Conservation (phyloP, 2,888 invertebrate genomes). For the Toxonevra muliebris region DNA sequence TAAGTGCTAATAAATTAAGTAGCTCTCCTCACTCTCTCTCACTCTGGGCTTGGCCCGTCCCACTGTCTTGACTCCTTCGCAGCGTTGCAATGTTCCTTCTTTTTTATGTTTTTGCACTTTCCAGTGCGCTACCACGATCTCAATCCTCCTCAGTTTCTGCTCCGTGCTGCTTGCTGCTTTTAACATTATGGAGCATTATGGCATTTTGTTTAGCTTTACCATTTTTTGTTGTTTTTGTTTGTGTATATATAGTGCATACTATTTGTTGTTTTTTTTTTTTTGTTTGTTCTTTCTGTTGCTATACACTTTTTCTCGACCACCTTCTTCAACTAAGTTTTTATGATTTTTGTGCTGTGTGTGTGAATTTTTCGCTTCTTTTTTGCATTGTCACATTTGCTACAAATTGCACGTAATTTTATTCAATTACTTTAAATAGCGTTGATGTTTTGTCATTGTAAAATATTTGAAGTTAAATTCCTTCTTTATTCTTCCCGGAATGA, state of each 20-base stretch:
- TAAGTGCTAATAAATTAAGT: slow-evolving; percentile 23
- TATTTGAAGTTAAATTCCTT: too few species aligned
- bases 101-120: too few species aligned
- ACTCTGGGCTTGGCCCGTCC: too few species aligned
- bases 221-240: too few species aligned
- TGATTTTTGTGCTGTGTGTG: background rate
- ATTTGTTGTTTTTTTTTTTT: background rate
- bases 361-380: background rate
- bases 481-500: too few species aligned
- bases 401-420: slow-evolving; percentile 31
- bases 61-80: too few species aligned
- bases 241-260: background rate
- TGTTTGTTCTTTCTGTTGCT: background rate
- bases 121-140: too few species aligned
- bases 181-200: background rate
- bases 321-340: background rate
- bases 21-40: background rate
- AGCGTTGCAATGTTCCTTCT: too few species aligned
- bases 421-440: slow-evolving; percentile 30
- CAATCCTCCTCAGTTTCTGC: too few species aligned
- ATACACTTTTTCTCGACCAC: background rate
- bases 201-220: too few species aligned
- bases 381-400: slow-evolving; percentile 8
- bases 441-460: background rate
- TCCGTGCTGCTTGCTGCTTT: background rate